Conservation (phyloP, 64 coral and sea anemone genomes). For the Stylophora pistillata region DNA sequence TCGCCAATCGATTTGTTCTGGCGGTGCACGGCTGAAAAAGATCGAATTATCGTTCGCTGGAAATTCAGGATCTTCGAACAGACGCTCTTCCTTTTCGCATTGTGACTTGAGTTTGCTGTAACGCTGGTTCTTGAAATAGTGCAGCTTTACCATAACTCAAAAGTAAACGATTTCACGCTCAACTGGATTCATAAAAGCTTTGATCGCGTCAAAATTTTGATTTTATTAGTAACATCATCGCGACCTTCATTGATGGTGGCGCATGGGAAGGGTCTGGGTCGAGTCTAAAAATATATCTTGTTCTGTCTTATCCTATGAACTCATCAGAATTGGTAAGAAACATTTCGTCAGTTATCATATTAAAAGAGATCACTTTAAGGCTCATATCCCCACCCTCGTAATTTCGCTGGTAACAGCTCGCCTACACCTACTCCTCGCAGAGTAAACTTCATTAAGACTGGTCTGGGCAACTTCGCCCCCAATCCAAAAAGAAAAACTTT, state of each 20-base stretch:
- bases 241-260: not conserved
- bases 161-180: not conserved
- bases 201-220: not conserved
- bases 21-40: constrained; percentile 73
- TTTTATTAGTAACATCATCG: not conserved
- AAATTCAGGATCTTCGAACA: constrained; percentile 76
- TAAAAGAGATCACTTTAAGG: too few relatives aligned
- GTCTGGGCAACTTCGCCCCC: too few relatives aligned
- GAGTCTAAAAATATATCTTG: too few relatives aligned
- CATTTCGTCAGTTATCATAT: too few relatives aligned
- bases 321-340: too few relatives aligned
- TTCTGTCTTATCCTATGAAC: too few relatives aligned
- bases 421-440: too few relatives aligned
- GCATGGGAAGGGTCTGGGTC: too few relatives aligned
- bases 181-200: not conserved
- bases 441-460: too few relatives aligned
- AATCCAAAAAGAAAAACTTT: too few relatives aligned
- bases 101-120: constrained; percentile 69
- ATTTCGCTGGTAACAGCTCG: too few relatives aligned
- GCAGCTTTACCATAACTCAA: constrained; percentile 53
- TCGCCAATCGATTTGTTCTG: constrained; percentile 77
- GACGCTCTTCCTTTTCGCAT: constrained; percentile 53
- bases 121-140: constrained; percentile 65
- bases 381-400: too few relatives aligned
- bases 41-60: constrained; percentile 69